Evolutionary conservation across 2,113 vertebrate genomes (phyloP).

Genomic region (Psilopogon haemacephalus): DNA sequence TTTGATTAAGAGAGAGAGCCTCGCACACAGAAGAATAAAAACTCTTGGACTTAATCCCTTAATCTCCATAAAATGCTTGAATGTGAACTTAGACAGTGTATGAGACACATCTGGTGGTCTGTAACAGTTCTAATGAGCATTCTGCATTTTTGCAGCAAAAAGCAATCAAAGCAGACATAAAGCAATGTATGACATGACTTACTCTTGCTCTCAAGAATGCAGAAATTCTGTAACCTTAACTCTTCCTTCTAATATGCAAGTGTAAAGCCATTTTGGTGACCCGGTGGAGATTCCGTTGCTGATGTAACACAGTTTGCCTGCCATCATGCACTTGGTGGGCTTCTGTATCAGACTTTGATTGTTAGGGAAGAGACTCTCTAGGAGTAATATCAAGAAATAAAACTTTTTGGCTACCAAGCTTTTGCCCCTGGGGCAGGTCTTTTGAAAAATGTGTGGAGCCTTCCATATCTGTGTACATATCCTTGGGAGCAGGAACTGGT

Average conservation of each 20-base stretch:
- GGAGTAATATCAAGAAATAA: background rate
- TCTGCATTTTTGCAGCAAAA: background rate
- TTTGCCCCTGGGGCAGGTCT: background rate
- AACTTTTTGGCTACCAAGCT: background rate
- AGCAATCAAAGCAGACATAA: conserved; percentile 21
- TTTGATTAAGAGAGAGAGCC: conserved; percentile 26
- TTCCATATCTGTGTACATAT: background rate
- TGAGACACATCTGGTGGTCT: conserved; percentile 32
- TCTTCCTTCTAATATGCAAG: background rate
- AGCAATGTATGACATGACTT: background rate
- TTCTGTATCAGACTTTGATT: background rate
- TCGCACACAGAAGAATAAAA: conserved; percentile 10
- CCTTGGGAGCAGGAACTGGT: background rate
- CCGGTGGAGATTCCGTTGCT: background rate
- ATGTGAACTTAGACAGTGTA: conserved; percentile 47
- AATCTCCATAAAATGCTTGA: conserved; percentile 47
- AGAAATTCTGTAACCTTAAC: background rate
- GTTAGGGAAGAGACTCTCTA: background rate
- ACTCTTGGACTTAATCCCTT: conserved; percentile 38
- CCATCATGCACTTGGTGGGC: background rate
- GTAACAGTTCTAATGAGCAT: conserved; percentile 2
- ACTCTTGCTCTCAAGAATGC: conserved; percentile 13
- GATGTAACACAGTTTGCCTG: background rate
- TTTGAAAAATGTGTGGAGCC: background rate
- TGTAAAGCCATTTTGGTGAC: background rate